Evolutionary conservation across 2,888 invertebrate species (phyloP).

Genomic region (Aleiodes alternator): DNA sequence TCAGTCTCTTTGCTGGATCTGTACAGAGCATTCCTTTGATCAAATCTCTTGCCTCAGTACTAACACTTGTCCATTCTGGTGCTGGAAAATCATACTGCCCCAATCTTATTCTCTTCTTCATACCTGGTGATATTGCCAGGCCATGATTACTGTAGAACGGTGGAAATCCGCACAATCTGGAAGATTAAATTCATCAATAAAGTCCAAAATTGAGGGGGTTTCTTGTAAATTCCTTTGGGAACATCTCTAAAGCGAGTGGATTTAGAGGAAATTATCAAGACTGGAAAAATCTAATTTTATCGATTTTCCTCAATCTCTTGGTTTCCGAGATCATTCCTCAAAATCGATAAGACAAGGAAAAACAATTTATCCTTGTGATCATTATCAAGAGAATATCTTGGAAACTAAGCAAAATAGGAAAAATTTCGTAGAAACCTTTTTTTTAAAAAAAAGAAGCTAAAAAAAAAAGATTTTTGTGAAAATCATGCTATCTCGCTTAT

Average conservation of each 20-base stretch:
- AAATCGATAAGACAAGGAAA: too few relatives aligned
- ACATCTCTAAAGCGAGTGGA: not conserved
- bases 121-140: conserved; percentile 97
- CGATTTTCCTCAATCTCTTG: too few relatives aligned
- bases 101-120: conserved; percentile 96
- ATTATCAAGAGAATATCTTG: too few relatives aligned
- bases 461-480: too few relatives aligned
- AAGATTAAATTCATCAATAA: conserved; percentile 41
- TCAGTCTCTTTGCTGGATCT: conserved; percentile 91
- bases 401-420: too few relatives aligned
- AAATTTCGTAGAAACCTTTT: too few relatives aligned
- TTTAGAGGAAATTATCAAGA: not conserved
- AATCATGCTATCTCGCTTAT: too few relatives aligned
- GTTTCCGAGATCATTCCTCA: too few relatives aligned
- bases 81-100: conserved; percentile 98
- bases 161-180: conserved; percentile 95
- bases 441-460: too few relatives aligned
- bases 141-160: conserved; percentile 99
- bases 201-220: too few relatives aligned
- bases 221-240: not conserved
- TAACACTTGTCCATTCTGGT: conserved; percentile 97
- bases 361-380: too few relatives aligned
- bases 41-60: conserved; percentile 95
- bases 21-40: conserved; percentile 96
- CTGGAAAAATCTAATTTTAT: not conserved